Evolutionary conservation across 2,888 invertebrate genomes (phyloP).

Genomic region (Andricus quercusramuli): DNA sequence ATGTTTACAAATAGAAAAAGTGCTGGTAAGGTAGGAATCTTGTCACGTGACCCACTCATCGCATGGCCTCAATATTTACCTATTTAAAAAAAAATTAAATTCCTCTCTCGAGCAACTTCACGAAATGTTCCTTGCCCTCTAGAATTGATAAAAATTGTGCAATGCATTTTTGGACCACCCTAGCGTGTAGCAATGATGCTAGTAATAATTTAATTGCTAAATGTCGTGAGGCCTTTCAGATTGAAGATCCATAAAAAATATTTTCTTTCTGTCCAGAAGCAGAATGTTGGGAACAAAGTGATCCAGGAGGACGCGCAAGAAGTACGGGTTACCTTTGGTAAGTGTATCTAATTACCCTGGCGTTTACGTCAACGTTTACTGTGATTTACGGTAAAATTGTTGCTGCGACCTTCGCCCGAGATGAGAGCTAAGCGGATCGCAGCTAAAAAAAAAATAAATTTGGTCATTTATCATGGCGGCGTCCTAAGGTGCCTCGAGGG

Average conservation of each 20-base stretch:
- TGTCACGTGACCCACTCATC: too few species aligned
- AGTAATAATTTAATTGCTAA: too few species aligned
- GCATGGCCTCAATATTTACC: too few species aligned
- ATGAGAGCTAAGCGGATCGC: constrained; percentile 55
- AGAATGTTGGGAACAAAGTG: constrained; percentile 55
- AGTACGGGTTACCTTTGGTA: constrained; percentile 67
- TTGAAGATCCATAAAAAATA: neutral
- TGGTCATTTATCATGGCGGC: constrained; percentile 76
- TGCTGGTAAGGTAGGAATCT: too few species aligned
- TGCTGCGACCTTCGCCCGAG: constrained; percentile 73
- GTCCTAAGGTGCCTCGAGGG: constrained; percentile 69
- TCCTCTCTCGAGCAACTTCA: too few species aligned
- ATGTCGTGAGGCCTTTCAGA: neutral
- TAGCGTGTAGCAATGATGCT: too few species aligned
- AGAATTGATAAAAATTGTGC: too few species aligned
- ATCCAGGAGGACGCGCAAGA: constrained; percentile 61
- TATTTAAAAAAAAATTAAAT: too few species aligned
- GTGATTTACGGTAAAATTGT: constrained; percentile 78
- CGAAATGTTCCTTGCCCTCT: too few species aligned
- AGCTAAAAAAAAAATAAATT: constrained; percentile 63
- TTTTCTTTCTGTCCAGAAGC: constrained; percentile 41
- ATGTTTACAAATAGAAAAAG: too few species aligned
- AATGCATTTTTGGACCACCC: too few species aligned
- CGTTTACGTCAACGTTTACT: constrained; percentile 77
- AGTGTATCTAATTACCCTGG: constrained; percentile 77